phyloP scores from a whole-genome alignment of 1,140 invertebrate genomes.

The Sinonovacula constricta region DNA sequence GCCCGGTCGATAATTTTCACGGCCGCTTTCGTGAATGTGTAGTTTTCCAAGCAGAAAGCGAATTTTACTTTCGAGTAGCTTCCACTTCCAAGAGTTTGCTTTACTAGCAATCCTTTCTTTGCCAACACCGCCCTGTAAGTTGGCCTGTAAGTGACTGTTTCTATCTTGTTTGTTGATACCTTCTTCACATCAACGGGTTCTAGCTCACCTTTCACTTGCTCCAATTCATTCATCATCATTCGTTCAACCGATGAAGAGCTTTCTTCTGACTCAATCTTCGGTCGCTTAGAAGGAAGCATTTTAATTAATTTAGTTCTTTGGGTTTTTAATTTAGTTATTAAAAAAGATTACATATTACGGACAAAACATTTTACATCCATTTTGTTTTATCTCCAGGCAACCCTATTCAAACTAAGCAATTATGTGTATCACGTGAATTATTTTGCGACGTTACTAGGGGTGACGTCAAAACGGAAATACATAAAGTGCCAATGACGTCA shows the following conservation, averaged over 20 bases:
- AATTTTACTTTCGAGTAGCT: conserved; percentile 78
- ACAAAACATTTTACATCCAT: no score
- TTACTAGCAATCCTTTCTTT: conserved; percentile 67
- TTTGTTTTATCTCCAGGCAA: no score
- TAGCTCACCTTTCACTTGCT: conserved; percentile 71
- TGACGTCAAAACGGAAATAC: no score
- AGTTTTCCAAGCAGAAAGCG: conserved; percentile 62
- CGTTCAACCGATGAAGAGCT: conserved; percentile 46
- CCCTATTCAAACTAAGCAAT: background rate
- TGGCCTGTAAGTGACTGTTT: conserved; percentile 69
- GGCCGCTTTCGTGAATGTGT: conserved; percentile 82
- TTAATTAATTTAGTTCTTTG: no score
- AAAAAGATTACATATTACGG: no score
- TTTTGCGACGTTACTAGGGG: background rate
- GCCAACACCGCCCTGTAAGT: conserved; percentile 74
- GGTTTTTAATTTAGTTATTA: no score
- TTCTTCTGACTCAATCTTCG: conserved; percentile 60
- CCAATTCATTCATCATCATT: conserved; percentile 63
- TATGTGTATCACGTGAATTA: background rate
- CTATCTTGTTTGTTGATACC: conserved; percentile 56
- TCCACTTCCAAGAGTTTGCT: conserved; percentile 72
- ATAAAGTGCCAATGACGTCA: background rate
- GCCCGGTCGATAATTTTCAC: conserved; percentile 92
- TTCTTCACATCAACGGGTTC: conserved; percentile 65
- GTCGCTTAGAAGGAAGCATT: conserved; percentile 68